These are phyloP conservation scores for Lerista edwardsae DNA, from an alignment of 2,797 vertebrate species.

Conservation along the genomic window DNA sequence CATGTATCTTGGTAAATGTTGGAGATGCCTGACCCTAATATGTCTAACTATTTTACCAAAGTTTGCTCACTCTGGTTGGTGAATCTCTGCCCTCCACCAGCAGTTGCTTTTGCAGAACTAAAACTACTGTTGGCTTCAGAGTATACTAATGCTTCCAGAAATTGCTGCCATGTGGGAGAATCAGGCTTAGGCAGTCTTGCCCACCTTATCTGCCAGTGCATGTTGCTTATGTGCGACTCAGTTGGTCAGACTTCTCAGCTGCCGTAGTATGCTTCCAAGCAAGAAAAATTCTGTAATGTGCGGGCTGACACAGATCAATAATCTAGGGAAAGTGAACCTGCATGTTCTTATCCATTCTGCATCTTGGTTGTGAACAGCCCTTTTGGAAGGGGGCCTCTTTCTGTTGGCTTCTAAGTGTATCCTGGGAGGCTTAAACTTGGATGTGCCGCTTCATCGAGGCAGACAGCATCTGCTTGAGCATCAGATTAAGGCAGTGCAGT, in stretches of 20 bases:
- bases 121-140: slow-evolving; percentile 7
- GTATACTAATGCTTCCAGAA: not conserved
- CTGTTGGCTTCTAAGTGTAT: not conserved
- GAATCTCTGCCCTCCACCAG: not conserved
- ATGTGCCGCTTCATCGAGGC: not conserved
- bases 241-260: not conserved
- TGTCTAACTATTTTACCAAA: not conserved
- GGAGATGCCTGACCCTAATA: not conserved
- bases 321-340: not conserved
- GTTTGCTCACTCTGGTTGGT: not conserved
- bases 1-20: slow-evolving; percentile 2
- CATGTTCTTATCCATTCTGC: not conserved
- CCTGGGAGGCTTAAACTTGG: not conserved
- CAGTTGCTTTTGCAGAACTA: slow-evolving; percentile 1
- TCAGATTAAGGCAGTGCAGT: not conserved
- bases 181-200: slow-evolving; percentile 1
- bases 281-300: not conserved
- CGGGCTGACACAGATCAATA: not conserved
- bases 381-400: not conserved
- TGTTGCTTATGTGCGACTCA: not conserved
- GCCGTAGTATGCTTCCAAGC: slow-evolving; percentile 4
- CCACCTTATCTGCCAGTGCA: not conserved
- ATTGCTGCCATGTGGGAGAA: slow-evolving; percentile 9
- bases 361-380: not conserved
- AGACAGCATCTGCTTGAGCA: not conserved